A percentile compares a stretch with the other conserved stretches of the same genome.
phyloP scores from a whole-genome alignment of 2,113 vertebrate species.

The Heterocephalus glaber region DNA sequence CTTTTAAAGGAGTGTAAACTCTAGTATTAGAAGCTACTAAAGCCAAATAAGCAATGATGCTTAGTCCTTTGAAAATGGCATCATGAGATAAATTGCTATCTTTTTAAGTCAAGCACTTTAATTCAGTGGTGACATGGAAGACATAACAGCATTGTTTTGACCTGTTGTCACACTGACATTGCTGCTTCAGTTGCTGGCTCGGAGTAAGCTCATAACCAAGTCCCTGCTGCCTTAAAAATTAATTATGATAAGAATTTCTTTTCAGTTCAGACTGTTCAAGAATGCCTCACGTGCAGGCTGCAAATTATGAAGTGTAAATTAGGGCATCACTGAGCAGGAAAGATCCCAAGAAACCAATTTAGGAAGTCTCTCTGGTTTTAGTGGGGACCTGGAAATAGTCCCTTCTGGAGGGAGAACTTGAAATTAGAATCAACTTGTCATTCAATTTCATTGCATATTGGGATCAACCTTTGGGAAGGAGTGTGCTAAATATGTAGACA shows the following conservation, averaged over 20 bases:
- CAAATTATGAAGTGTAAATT: conserved; percentile 85
- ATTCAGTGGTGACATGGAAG: neutral
- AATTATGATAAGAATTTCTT: conserved; percentile 81
- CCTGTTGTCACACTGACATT: conserved; percentile 54
- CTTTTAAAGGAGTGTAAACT: neutral
- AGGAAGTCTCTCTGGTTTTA: conserved; percentile 78
- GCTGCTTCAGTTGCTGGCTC: conserved; percentile 71
- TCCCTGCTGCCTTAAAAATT: conserved; percentile 83
- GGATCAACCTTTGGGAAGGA: conserved; percentile 60
- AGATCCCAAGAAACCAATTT: conserved; percentile 84
- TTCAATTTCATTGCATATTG: conserved; percentile 54
- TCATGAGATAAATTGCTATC: neutral
- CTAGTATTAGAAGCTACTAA: neutral
- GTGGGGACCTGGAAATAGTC: conserved; percentile 77
- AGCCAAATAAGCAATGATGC: neutral
- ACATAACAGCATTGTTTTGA: neutral
- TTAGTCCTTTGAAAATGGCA: neutral
- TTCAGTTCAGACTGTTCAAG: conserved; percentile 80
- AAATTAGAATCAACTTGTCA: conserved; percentile 73
- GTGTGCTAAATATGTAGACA: conserved; percentile 53
- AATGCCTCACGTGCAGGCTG: conserved; percentile 79
- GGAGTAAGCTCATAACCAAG: conserved; percentile 71
- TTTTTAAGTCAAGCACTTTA: neutral
- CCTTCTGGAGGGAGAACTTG: conserved; percentile 72
- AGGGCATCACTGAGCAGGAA: conserved; percentile 80